Base-by-base conservation (phyloP, 37 sponge, comb jelly and placozoan genomes). In the Diacarnus erythraeanus region DNA sequence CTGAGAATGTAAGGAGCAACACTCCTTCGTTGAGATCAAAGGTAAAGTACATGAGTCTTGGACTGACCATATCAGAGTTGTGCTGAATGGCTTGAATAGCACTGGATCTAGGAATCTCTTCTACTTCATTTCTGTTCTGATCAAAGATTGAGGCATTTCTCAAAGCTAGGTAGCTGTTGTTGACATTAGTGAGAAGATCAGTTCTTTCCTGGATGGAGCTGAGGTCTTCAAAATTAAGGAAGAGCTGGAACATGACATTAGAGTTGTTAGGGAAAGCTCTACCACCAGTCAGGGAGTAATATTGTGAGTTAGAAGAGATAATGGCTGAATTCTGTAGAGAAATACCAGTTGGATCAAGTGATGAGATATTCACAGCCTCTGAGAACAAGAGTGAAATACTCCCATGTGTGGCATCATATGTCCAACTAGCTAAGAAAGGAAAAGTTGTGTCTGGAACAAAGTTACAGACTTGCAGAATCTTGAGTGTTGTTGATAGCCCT, bases 261-360 rank as follows among this genome's bases (percentile, higher is more conserved):
- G 91, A 78, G 18, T 44, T 35, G 57, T 87, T 82, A 21, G 90
- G 90, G 21, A 74, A 72, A 9, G 91, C 42, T 21, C 17, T 47
- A 3, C 97, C 94, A 21, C 89, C 91, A 72, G 91, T 90, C 22
- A 96, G 84, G 15, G 87, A 87, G 81, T 86, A 90, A 1, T 20
- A 38, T 58, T 94, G 81, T 36, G 87, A 76, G 22, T 71, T 38
- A 25, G 69, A 1, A 8, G 77, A 30, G 3, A 54, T 0, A 57
- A 71, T 47, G 44, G 73, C 39, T 41, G 57, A 64, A 68, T 89
- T 89, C 31, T 87, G 77, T 3, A 96, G 76, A 2, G 88, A 87
- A 6, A 96, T 82, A 8, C 83, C 83, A 68, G 43, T 75, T 58
- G 87, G 86, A 58, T 90, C 64, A 0, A 96, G 72, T 20, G 97